Evolutionary conservation across 2,113 vertebrate species (phyloP).

Genomic region (Protobothrops mucrosquamatus): DNA sequence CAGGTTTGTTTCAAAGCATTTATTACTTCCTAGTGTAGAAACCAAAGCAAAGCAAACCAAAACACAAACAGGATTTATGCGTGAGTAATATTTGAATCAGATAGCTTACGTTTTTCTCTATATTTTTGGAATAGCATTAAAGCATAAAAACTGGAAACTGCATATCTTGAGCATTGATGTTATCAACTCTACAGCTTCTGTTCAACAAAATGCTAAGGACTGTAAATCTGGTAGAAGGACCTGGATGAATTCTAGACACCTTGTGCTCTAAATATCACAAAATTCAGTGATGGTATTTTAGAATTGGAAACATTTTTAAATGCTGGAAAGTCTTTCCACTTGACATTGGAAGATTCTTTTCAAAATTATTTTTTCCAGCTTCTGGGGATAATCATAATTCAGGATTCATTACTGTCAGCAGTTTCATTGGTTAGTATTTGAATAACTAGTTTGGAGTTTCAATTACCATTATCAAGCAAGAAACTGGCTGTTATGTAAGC

Average conservation of each 20-base stretch:
- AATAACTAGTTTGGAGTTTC: background rate
- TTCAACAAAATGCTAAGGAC: background rate
- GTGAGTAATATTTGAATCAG: background rate
- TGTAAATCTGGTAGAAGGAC: background rate
- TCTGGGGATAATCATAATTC: background rate
- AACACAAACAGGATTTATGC: slow-evolving; percentile 16
- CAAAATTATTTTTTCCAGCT: background rate
- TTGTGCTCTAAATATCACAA: background rate
- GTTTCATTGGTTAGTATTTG: background rate
- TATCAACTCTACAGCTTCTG: background rate
- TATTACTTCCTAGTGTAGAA: slow-evolving; percentile 85
- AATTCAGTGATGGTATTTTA: background rate
- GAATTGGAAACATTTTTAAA: background rate
- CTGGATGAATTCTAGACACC: too few relatives aligned
- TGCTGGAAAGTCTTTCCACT: background rate
- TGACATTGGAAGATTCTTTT: background rate
- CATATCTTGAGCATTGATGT: background rate
- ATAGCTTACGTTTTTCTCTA: background rate
- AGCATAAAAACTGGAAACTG: background rate
- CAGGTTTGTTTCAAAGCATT: slow-evolving; percentile 97
- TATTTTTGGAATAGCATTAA: background rate
- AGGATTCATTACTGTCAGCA: background rate
- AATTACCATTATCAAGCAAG: background rate
- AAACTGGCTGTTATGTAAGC: background rate
- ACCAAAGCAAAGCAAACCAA: slow-evolving; percentile 37